Percentiles rank a stretch among this genome's conserved stretches.
Evolutionary conservation across 2,113 vertebrate species (phyloP).

Genomic region (Ahaetulla prasina): DNA sequence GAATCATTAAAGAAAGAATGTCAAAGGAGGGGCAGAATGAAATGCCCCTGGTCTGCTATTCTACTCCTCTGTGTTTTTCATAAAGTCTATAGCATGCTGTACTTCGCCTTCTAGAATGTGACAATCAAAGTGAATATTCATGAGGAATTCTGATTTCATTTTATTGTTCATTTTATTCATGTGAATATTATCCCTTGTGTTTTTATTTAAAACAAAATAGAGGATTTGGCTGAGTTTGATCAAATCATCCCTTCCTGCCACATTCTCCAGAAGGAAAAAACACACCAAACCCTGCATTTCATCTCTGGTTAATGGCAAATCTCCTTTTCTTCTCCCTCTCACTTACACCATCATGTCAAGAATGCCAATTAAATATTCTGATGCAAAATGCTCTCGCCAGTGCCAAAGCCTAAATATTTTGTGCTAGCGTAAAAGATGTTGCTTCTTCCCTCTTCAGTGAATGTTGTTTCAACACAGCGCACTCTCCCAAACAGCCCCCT

Average conservation of each 20-base stretch:
- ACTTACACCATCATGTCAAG: conserved; percentile 2
- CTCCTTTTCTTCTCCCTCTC: background rate
- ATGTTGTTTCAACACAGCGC: conserved; percentile 45
- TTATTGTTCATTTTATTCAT: background rate
- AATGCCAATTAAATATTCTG: conserved; percentile 40
- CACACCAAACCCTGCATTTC: background rate
- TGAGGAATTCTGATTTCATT: background rate
- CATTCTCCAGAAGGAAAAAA: background rate
- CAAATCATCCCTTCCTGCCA: background rate
- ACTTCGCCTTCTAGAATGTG: background rate
- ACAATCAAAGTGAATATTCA: background rate
- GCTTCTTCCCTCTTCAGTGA: conserved; percentile 33
- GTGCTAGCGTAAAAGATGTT: conserved; percentile 19
- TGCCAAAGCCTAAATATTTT: conserved; percentile 29
- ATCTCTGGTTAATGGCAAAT: background rate
- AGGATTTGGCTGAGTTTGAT: background rate
- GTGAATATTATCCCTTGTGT: background rate
- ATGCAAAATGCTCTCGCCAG: conserved; percentile 20
- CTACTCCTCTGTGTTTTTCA: background rate
- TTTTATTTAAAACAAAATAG: background rate
- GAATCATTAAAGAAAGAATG: background rate
- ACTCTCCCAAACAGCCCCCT: conserved; percentile 2
- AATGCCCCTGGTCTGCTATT: background rate
- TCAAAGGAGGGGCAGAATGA: background rate
- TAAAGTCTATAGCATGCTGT: background rate